These are phyloP conservation scores for Callopanchax toddi DNA, from an alignment of 2,113 vertebrate species.

Conservation along the genomic window DNA sequence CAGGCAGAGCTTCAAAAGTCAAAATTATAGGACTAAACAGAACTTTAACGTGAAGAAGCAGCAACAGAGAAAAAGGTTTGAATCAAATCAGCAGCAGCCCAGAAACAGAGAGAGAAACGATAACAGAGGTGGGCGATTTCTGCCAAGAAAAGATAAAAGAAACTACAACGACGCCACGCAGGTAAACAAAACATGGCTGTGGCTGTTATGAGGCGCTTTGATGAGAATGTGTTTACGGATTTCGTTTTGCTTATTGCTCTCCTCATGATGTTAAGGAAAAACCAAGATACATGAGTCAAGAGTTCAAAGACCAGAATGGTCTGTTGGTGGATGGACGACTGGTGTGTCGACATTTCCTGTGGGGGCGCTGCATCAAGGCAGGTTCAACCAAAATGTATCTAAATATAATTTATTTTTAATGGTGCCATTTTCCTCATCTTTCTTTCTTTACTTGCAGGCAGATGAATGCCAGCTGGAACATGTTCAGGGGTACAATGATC, in stretches of 20 bases:
- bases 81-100: not conserved
- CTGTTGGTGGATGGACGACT: conserved; percentile 87
- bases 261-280: conserved; percentile 53
- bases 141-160: not conserved
- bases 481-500: conserved; percentile 81
- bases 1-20: not conserved
- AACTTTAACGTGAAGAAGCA: not conserved
- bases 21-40: not conserved
- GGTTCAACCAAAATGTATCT: not conserved
- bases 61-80: not conserved
- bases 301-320: conserved; percentile 91
- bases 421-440: not conserved
- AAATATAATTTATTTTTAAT: not conserved
- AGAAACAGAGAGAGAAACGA: not conserved
- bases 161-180: not conserved
- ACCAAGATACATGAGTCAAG: conserved; percentile 85
- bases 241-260: not conserved
- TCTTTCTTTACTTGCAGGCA: conserved; percentile 73
- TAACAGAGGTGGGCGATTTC: not conserved
- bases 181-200: conserved; percentile 19
- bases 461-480: conserved; percentile 93
- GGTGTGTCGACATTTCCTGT: conserved; percentile 90
- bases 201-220: not conserved
- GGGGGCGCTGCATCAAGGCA: conserved; percentile 90
- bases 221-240: fast-evolving